Evolutionary conservation across 2,797 vertebrate species (phyloP), one percentile per base, ranked within the genome.

Genomic region (Sitta carolinensis): DNA sequence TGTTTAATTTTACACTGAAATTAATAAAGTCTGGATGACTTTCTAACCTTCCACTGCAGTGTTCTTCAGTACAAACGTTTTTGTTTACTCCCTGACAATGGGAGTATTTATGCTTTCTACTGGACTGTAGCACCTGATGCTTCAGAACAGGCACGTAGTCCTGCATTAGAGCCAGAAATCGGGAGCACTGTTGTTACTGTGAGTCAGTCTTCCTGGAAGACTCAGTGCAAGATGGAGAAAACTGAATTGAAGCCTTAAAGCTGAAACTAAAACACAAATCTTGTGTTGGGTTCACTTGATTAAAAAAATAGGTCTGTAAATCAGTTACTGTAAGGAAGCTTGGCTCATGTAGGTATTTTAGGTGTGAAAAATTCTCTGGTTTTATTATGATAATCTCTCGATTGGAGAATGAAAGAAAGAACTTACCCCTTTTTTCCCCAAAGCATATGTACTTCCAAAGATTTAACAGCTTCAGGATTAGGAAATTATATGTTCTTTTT

Each of bases 401-500:
- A 68, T 3, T 34, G 38, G 29, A 79, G 55, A 75, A 55, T 52
- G 55, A 77, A 96, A 68, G 25, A 26, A 88, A 75, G 7, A 68
- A 54, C 2, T 77, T 74, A 3, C 4, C 3, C 2, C 7, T 27
- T 20, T 34, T 34, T 2, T 0, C 10, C 8, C 32, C 38, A 22
- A 91, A 62, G 22, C 42, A 58, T 50, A 11, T 11, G 5, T 47
- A 11, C 19, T 77, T 86, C 6, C 13, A 91, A 75, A 75, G 47
- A 40, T 36, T 63, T 27, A 94, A 72, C 20, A 64, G 17, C 45
- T 87, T 32, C 16, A 68, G 57, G 38, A 70, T 63, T 77, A 68
- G 75, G 88, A 93, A 95, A 87, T 36, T 23, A 7, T 47, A 42
- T 11, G 42, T 90, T 95, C 48, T 32, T 82, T 73, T 84, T 69